These are phyloP conservation scores for Amphimallon solstitiale DNA, from an alignment of 2,888 invertebrate species.

Conservation along the genomic window DNA sequence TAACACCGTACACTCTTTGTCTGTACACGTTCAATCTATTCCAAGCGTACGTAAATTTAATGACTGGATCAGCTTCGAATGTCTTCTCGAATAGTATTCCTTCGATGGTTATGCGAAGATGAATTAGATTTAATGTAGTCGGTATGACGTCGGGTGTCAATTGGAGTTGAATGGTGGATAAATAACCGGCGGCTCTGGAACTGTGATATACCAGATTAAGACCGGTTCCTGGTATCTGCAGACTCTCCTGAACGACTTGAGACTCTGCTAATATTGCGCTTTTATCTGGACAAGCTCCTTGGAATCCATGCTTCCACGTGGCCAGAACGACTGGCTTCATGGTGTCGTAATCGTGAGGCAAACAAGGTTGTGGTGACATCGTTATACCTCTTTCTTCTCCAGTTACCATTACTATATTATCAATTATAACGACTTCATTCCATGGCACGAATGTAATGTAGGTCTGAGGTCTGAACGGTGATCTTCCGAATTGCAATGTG, in stretches of 20 bases:
- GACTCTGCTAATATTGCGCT: conserved; percentile 91
- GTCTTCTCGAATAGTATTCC: conserved; percentile 92
- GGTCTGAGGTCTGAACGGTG: conserved; percentile 88
- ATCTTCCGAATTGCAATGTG: conserved; percentile 91
- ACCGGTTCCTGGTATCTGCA: conserved; percentile 93
- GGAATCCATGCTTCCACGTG: conserved; percentile 95
- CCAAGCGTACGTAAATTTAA: conserved; percentile 98
- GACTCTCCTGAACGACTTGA: conserved; percentile 94
- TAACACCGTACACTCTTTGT: conserved; percentile 96
- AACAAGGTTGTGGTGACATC: conserved; percentile 80
- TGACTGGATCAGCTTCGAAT: conserved; percentile 96
- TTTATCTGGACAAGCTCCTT: conserved; percentile 93
- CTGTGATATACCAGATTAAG: conserved; percentile 97
- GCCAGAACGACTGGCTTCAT: conserved; percentile 95
- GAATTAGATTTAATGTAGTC: conserved; percentile 83
- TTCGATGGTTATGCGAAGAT: conserved; percentile 92
- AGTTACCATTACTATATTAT: conserved; percentile 86
- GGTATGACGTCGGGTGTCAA: conserved; percentile 88
- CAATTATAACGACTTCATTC: conserved; percentile 97
- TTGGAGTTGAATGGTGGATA: conserved; percentile 91
- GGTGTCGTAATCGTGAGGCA: conserved; percentile 88
- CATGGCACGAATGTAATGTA: conserved; percentile 94
- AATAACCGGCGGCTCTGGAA: conserved; percentile 91
- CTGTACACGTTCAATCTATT: conserved; percentile 95
- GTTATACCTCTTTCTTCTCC: conserved; percentile 79